These are phyloP conservation scores for Dasyurus viverrinus DNA, from an alignment of 2,113 vertebrate genomes.

Conservation along the genomic window DNA sequence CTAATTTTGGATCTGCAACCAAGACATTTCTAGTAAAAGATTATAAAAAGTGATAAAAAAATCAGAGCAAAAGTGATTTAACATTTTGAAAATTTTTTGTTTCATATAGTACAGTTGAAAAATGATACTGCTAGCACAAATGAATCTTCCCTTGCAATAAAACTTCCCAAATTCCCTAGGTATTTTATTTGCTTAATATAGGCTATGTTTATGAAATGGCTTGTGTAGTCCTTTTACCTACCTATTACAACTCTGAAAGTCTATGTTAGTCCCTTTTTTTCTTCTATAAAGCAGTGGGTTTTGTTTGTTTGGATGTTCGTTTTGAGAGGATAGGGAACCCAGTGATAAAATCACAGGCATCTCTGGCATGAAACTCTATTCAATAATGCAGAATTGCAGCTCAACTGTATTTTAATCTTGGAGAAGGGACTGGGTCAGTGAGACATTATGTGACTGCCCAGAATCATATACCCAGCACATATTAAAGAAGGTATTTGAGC, in stretches of 20 bases:
- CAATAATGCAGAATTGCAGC: too few relatives aligned
- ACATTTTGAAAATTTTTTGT: constrained; percentile 13
- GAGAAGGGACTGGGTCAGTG: too few relatives aligned
- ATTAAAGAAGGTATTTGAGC: neutral
- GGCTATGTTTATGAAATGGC: constrained; percentile 38
- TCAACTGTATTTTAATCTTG: too few relatives aligned
- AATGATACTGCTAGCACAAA: neutral
- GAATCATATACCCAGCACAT: neutral
- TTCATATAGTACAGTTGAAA: neutral
- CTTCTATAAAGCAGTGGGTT: too few relatives aligned
- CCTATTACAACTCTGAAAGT: too few relatives aligned
- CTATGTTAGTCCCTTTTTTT: too few relatives aligned
- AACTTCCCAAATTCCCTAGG: neutral
- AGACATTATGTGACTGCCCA: neutral
- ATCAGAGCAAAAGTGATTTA: neutral
- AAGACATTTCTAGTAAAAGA: neutral
- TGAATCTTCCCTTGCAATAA: neutral
- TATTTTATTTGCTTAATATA: constrained; percentile 18
- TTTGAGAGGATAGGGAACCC: too few relatives aligned
- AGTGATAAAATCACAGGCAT: too few relatives aligned
- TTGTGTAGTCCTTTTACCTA: neutral
- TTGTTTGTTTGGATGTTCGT: too few relatives aligned
- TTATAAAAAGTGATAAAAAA: neutral
- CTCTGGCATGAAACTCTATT: too few relatives aligned
- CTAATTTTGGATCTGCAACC: neutral